Conservation (phyloP, 2,113 vertebrate species). For the Heteronetta atricapilla region DNA sequence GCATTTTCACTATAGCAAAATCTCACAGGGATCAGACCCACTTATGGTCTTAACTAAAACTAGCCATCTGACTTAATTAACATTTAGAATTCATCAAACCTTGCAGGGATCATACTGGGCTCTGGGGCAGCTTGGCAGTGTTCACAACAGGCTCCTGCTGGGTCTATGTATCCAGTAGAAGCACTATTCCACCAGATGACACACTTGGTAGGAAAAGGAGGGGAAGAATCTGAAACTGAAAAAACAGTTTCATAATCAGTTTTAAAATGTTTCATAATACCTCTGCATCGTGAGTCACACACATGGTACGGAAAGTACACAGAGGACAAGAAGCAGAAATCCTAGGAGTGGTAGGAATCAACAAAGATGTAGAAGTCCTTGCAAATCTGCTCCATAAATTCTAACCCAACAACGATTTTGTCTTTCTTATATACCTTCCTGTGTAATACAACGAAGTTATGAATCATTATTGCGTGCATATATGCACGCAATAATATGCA, state of each 20-base stretch:
- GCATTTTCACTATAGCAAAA: constrained; percentile 38
- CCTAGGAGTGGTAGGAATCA: background rate
- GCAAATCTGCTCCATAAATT: background rate
- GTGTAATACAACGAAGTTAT: background rate
- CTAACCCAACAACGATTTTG: background rate
- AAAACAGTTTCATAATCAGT: no score
- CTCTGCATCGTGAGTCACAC: accelerated
- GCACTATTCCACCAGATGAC: background rate
- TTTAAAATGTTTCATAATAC: background rate
- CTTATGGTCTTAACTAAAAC: constrained; percentile 74
- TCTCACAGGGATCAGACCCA: constrained; percentile 70
- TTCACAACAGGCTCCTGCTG: constrained; percentile 58
- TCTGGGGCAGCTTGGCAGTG: constrained; percentile 55
- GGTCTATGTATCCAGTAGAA: constrained; percentile 2
- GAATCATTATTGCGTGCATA: background rate
- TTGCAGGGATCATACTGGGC: constrained; percentile 68
- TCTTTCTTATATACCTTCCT: background rate
- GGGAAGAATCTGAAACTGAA: background rate
- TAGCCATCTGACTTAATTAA: constrained; percentile 74
- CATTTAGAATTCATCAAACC: constrained; percentile 66
- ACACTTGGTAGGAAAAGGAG: background rate
- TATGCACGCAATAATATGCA: no score
- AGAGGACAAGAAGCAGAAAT: background rate
- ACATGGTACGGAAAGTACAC: background rate
- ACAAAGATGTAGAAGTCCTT: background rate